Evolutionary conservation across 2,888 invertebrate genomes (phyloP), one percentile per base, ranked within the genome.

Genomic region (Lycia hirtaria): DNA sequence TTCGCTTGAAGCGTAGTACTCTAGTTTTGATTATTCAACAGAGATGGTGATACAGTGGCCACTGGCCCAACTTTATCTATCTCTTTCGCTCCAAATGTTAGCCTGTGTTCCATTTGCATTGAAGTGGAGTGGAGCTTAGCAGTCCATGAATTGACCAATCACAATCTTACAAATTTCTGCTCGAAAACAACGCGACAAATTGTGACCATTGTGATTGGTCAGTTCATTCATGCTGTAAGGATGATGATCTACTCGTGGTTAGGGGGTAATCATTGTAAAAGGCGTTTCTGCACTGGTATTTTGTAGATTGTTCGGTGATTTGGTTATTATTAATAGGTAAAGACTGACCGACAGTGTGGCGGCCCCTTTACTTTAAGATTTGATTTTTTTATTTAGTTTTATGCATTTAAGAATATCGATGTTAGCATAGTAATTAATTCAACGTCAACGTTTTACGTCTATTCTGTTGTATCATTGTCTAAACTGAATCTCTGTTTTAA

Each of bases 341-440:
- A 58, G 60, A 47, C 54, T 60, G 64, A 55, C 30, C 15, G 54
- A 37, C 56, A 60, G 65, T 67, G 67, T 52, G 45, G 59, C 10
- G 55, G 45, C 47, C 37, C 43, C 59, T 59, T 61, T 57, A 55
- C 35, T 22, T 38, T 37, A 48, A 47, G 15, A 45, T 33, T 28
- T 45, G 37, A 45, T 26, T 19, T 28, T 37, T 53, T 56, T 19
- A 33, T 37, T 53, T 56, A 33, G 40, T 30, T 43, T 40, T 60
- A 56, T 60, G 62, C 56, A 64, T 64, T 62, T 62, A 62, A 51
- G 51, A 49, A 47, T 60, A 53, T 38, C 12, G 37, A 45, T 53
- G 54, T 55, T 48, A 48, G 33, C 33, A 2, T 41, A 43, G 5
- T 24, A 35, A 10, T 24, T 14, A 17, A 26, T 33, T 26, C 12